Evolutionary conservation across 2,888 invertebrate species (phyloP).

Genomic region (Serrognathus titanus): DNA sequence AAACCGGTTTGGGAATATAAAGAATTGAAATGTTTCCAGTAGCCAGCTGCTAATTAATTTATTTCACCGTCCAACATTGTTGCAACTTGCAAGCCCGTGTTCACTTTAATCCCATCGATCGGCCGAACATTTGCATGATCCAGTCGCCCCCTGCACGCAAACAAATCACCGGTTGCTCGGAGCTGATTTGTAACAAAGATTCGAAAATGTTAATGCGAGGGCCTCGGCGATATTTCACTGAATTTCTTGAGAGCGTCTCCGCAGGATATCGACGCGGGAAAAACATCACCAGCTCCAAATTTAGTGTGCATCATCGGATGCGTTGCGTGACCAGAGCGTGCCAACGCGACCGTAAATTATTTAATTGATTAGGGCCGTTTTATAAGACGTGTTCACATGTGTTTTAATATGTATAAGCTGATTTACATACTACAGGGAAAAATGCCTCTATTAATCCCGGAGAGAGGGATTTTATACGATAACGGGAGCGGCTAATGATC

Average conservation of each 20-base stretch:
- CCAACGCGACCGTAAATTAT: too few relatives aligned
- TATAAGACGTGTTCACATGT: too few relatives aligned
- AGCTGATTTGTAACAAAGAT: constrained; percentile 3
- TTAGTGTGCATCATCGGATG: neutral
- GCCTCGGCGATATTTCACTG: neutral
- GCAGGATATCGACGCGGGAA: neutral
- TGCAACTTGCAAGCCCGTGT: neutral
- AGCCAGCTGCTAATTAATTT: too few relatives aligned
- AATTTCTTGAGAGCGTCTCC: neutral
- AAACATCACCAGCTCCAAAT: neutral
- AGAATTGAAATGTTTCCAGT: too few relatives aligned
- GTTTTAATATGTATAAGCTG: too few relatives aligned
- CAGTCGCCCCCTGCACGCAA: constrained; percentile 9
- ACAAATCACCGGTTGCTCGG: constrained; percentile 14
- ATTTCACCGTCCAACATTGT: too few relatives aligned
- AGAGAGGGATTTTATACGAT: too few relatives aligned
- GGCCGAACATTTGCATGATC: constrained; percentile 16
- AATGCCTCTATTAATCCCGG: too few relatives aligned
- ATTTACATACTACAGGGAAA: too few relatives aligned
- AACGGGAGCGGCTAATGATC: too few relatives aligned
- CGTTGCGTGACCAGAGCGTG: neutral
- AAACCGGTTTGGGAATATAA: too few relatives aligned
- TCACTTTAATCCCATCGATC: neutral
- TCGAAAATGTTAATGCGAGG: neutral
- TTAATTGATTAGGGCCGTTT: too few relatives aligned